Base-by-base conservation (phyloP, 1,140 invertebrate genomes). In the Drosophila tropicalis region DNA sequence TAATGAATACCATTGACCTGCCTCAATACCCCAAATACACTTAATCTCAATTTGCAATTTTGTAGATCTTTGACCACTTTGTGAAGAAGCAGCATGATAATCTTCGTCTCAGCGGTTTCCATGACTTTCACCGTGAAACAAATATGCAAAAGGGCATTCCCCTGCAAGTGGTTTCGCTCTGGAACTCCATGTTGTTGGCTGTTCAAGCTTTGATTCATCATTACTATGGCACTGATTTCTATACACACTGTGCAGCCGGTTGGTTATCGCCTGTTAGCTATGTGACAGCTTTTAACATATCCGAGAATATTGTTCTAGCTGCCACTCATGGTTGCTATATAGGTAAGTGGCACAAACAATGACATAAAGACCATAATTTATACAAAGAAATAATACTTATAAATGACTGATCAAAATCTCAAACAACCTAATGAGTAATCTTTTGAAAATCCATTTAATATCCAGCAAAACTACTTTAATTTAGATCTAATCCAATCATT, bases 61-160 rank as follows among this genome's bases (percentile, higher is more conserved):
- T 68, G 83, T 74, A 94, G 93, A 61, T 94, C 13, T 89, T 94
- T 19, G 94, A 95, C 90, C 92, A 94, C 73, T 78, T 94, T 55
- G 89, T 94, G 1, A 94, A 94, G 84, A 85, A 81, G 10, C 93
- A 92, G 67, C 95, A 95, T 82, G 93, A 94, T 73, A 90, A 92
- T 62, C 86, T 95, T 22, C 92, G 95, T 60, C 91, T 95, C 67
- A 93, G 93, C 76, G 95, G 95, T 25, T 95, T 95, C 76, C 92
- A 95, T 63, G 95, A 95, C 34, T 95, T 95, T 81, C 94, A 95
- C 90, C 94, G 94, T 62, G 93, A 94, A 5, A 95, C 94, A 4
- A 93, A 94, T 78, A 92, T 93, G 54, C 93, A 94, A 54, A 93
- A 94, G 68, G 92, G 94, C 65, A 91, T 94, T 41, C 95, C 95